Conservation (phyloP, 2,797 vertebrate species). For the Glossophaga mutica region DNA sequence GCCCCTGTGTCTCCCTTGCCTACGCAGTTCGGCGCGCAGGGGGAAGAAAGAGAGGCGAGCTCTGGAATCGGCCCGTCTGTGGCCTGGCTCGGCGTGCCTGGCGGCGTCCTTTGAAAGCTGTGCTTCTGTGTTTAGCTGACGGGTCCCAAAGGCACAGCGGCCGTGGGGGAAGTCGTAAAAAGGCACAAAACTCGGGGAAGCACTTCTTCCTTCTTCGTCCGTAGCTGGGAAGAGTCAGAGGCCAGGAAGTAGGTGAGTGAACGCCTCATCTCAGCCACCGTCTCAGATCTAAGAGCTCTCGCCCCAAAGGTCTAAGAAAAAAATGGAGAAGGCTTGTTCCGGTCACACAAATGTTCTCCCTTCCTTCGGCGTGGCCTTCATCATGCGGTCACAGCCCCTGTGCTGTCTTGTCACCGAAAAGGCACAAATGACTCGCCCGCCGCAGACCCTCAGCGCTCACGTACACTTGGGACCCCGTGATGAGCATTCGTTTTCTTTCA, state of each 20-base stretch:
- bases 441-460: background rate
- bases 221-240: constrained; percentile 28
- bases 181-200: constrained; percentile 22
- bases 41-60: background rate
- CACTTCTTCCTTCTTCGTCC: constrained; percentile 1
- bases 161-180: background rate
- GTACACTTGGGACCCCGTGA: background rate
- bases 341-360: background rate
- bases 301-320: background rate
- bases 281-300: constrained; percentile 28
- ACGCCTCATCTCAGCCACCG: constrained; percentile 28
- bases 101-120: constrained; percentile 46
- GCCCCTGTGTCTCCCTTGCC: background rate
- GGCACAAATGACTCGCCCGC: background rate
- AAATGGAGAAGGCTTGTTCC: constrained; percentile 16
- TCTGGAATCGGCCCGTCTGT: background rate
- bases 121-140: constrained; percentile 6
- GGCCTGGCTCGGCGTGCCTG: background rate
- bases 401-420: background rate
- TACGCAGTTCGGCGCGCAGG: background rate
- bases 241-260: background rate
- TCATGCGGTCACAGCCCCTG: background rate
- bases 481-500: constrained; percentile 3
- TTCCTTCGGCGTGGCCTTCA: background rate
- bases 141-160: constrained; percentile 11